Evolutionary conservation across 2,888 invertebrate species (phyloP).

Genomic region (Oasisia sp.): DNA sequence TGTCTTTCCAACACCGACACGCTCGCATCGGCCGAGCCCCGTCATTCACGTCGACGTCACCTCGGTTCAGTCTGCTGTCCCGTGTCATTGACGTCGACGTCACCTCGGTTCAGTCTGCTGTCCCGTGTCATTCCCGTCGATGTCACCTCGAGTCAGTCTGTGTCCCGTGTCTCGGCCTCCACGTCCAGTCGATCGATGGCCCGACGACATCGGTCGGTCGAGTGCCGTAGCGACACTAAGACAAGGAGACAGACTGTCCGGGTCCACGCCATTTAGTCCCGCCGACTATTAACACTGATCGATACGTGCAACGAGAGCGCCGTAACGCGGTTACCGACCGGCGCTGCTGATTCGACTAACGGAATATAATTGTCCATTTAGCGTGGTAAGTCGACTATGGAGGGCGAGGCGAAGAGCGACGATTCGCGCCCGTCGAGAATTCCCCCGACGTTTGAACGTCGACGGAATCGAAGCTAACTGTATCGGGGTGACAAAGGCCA

Average conservation of each 20-base stretch:
- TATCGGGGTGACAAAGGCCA: neutral
- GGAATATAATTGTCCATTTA: slow-evolving; percentile 17
- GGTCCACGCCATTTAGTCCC: neutral
- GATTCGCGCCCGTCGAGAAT: neutral
- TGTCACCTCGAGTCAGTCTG: neutral
- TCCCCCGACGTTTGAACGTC: slow-evolving; percentile 6
- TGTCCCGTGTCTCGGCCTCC: neutral
- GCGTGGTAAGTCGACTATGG: neutral
- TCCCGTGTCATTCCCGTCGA: neutral
- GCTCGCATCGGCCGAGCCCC: neutral
- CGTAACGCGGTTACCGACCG: neutral
- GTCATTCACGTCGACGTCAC: neutral
- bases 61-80: neutral
- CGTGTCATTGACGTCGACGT: neutral
- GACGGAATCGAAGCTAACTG: slow-evolving; percentile 10
- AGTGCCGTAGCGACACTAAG: neutral
- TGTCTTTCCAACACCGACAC: neutral
- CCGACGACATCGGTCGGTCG: neutral
- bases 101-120: neutral
- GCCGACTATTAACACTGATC: slow-evolving; percentile 9
- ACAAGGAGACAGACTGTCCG: neutral
- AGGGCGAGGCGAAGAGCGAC: neutral
- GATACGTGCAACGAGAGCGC: neutral
- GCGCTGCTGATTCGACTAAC: slow-evolving; percentile 13
- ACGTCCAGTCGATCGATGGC: neutral